Conservation (phyloP, 2,797 vertebrate species). For the Myotis planiceps region DNA sequence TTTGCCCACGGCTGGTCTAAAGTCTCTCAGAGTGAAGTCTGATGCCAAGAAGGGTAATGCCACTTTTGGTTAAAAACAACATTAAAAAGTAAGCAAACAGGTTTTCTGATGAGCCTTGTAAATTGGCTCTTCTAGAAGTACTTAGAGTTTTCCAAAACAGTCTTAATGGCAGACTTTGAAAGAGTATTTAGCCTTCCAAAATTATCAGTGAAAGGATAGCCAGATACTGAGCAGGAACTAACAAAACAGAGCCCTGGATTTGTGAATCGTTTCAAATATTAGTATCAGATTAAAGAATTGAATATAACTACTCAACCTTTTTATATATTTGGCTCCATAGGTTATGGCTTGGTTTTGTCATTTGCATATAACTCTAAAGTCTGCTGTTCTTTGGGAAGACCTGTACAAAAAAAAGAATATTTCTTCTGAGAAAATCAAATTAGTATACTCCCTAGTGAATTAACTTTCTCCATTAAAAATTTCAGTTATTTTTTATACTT, state of each 20-base stretch:
- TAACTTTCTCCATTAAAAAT: constrained; percentile 20
- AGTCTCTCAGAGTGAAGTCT: not conserved
- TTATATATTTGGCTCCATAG: not conserved
- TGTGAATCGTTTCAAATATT: not conserved
- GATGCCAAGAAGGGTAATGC: not conserved
- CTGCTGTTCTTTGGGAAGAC: not conserved
- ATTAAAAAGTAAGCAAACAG: not conserved
- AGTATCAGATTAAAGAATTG: not conserved
- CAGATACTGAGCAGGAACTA: not conserved
- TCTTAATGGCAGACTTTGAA: not conserved
- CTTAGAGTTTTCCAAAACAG: not conserved
- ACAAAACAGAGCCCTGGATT: not conserved
- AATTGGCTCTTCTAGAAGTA: not conserved
- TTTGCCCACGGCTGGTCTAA: too few species aligned
- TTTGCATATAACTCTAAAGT: not conserved
- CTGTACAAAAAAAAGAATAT: not conserved
- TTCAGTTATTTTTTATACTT: not conserved
- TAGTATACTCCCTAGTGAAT: not conserved
- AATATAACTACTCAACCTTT: not conserved
- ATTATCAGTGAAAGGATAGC: not conserved
- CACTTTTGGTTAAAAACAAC: not conserved
- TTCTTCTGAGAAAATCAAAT: not conserved
- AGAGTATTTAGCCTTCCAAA: not conserved
- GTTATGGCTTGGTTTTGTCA: not conserved
- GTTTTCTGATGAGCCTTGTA: not conserved